phyloP scores from a whole-genome alignment of 2,113 vertebrate species.

The Cryptomyrus ogoouensis region DNA sequence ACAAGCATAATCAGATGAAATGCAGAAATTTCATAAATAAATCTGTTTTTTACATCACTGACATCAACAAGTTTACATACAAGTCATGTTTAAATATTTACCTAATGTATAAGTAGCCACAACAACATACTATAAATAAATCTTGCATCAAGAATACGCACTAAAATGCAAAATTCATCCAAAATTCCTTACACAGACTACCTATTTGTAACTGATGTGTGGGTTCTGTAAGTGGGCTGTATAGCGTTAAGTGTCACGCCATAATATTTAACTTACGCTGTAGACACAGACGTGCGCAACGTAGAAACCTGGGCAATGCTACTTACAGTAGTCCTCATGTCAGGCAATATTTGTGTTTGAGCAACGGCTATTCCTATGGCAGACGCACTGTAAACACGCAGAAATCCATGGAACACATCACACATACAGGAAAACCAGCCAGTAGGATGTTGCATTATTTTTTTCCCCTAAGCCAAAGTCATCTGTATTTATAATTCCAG shows the following conservation, averaged over 20 bases:
- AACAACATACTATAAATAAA: slow-evolving; percentile 16
- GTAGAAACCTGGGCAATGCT: not conserved
- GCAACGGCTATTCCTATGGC: not conserved
- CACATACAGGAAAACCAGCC: not conserved
- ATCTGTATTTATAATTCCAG: slow-evolving; percentile 15
- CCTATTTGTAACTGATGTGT: not conserved
- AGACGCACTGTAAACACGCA: slow-evolving; percentile 13
- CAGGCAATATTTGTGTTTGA: slow-evolving; percentile 18
- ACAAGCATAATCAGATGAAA: not conserved
- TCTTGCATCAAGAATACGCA: not conserved
- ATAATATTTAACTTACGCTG: slow-evolving; percentile 19
- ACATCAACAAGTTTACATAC: not conserved
- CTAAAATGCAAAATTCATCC: not conserved
- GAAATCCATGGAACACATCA: slow-evolving; percentile 20
- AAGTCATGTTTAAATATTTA: slow-evolving; percentile 14
- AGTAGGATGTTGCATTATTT: not conserved
- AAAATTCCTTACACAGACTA: not conserved
- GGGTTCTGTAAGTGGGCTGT: slow-evolving; percentile 7
- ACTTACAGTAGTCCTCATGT: slow-evolving; percentile 17
- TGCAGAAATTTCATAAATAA: not conserved
- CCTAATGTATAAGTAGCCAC: not conserved
- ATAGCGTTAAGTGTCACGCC: slow-evolving; percentile 18
- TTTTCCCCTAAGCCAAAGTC: slow-evolving; percentile 6
- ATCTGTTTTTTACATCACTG: not conserved
- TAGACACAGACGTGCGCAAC: not conserved